A percentile compares a stretch with the other conserved stretches of the same genome.
Evolutionary conservation across 2,888 invertebrate genomes (phyloP).

Genomic region (Lacanobia wlatinum): DNA sequence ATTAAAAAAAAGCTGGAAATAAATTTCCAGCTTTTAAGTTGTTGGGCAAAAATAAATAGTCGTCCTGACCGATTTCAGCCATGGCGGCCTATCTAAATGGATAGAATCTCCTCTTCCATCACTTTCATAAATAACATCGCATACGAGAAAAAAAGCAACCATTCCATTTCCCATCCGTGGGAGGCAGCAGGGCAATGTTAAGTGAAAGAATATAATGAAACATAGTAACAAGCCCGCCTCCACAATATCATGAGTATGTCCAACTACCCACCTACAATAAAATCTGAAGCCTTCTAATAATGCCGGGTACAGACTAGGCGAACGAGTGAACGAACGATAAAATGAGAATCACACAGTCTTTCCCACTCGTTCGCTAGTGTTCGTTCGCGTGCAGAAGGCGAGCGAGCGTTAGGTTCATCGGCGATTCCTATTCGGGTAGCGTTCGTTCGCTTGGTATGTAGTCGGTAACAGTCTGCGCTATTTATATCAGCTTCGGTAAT

Average conservation of each 20-base stretch:
- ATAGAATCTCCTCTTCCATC: too few relatives aligned
- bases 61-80: too few relatives aligned
- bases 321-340: not conserved
- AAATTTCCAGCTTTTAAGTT: too few relatives aligned
- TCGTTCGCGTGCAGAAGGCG: not conserved
- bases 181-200: not conserved
- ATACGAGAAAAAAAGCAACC: not conserved
- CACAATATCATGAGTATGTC: not conserved
- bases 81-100: too few relatives aligned
- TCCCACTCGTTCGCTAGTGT: not conserved
- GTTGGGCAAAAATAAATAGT: too few relatives aligned
- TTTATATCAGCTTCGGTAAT: slow-evolving; percentile 17
- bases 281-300: not conserved
- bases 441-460: not conserved
- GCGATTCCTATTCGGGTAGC: not conserved
- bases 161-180: not conserved
- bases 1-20: too few relatives aligned
- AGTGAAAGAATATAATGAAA: not conserved
- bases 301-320: not conserved
- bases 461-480: not conserved
- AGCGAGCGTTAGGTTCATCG: not conserved
- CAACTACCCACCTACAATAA: not conserved
- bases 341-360: not conserved
- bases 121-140: not conserved
- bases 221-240: not conserved